phyloP scores from a whole-genome alignment of 2,113 vertebrate genomes.

The Hippolais icterina region DNA sequence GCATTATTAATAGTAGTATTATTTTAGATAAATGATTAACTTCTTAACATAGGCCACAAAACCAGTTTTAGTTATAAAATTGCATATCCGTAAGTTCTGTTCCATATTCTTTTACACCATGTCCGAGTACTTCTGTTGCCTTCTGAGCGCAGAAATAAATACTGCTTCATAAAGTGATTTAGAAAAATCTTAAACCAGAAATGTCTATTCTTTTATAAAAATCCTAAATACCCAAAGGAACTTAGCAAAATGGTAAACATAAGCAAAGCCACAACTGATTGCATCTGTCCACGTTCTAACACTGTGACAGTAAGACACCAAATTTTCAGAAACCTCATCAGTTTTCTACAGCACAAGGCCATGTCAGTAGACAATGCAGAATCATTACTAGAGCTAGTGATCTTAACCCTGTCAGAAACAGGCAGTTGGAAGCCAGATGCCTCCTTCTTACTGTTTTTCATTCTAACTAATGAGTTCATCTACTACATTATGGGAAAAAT shows the following conservation, averaged over 20 bases:
- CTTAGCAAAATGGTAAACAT: background rate
- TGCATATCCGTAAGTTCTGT: background rate
- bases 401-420: constrained; percentile 40
- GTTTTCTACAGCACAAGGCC: constrained; percentile 49
- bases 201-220: background rate
- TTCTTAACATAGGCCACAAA: background rate
- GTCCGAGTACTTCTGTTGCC: background rate
- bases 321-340: constrained; percentile 48
- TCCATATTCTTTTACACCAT: background rate
- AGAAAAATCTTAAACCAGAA: background rate
- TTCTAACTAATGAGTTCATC: constrained; percentile 75
- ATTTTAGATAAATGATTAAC: background rate
- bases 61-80: background rate
- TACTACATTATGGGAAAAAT: constrained; percentile 70
- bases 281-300: background rate
- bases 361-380: constrained; percentile 28
- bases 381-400: constrained; percentile 34
- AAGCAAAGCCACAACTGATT: background rate
- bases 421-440: constrained; percentile 72
- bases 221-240: background rate
- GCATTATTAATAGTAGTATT: background rate
- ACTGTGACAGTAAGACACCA: constrained; percentile 16
- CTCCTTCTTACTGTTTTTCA: constrained; percentile 72
- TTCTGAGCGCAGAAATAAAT: background rate
- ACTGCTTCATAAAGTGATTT: background rate